Evolutionary conservation across 2,888 invertebrate species (phyloP).

Genomic region (Caenorhabditis wallacei): DNA sequence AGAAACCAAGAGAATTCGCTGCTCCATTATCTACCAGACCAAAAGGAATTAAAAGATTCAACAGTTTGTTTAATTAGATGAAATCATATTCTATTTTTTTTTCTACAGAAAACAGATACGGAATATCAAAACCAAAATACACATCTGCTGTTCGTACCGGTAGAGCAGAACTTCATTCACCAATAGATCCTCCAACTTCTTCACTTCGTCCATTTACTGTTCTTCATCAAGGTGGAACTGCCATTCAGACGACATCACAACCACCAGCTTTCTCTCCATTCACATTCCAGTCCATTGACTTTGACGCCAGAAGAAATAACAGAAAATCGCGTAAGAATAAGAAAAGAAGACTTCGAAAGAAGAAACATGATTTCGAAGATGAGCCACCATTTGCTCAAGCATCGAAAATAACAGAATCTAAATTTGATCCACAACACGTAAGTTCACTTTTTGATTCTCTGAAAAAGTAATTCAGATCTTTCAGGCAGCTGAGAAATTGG

Average conservation of each 20-base stretch:
- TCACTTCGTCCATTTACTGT: conserved; percentile 58
- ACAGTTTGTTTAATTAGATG: conserved; percentile 6
- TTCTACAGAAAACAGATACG: conserved; percentile 43
- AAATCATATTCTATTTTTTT: not conserved
- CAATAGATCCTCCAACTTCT: conserved; percentile 57
- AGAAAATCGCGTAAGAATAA: conserved; percentile 36
- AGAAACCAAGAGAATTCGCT: conserved; percentile 45
- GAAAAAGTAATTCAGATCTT: conserved; percentile 1
- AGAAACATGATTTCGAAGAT: conserved; percentile 53
- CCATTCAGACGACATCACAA: conserved; percentile 45
- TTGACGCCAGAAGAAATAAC: conserved; percentile 27
- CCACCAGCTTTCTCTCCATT: conserved; percentile 56
- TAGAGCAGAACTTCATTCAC: conserved; percentile 39
- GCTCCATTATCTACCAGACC: conserved; percentile 32
- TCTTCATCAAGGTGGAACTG: conserved; percentile 53
- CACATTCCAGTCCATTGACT: conserved; percentile 57
- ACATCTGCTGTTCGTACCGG: conserved; percentile 30
- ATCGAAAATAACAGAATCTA: conserved; percentile 43
- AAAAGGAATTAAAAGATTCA: conserved; percentile 13
- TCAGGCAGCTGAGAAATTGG: conserved; percentile 54
- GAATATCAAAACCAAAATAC: conserved; percentile 60
- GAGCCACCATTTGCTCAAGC: conserved; percentile 53
- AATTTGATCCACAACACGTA: conserved; percentile 57
- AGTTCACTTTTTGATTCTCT: not conserved
- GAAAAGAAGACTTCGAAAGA: conserved; percentile 49